These are phyloP conservation scores for Mustelus asterias DNA, from an alignment of 2,113 vertebrate genomes.

Conservation along the genomic window DNA sequence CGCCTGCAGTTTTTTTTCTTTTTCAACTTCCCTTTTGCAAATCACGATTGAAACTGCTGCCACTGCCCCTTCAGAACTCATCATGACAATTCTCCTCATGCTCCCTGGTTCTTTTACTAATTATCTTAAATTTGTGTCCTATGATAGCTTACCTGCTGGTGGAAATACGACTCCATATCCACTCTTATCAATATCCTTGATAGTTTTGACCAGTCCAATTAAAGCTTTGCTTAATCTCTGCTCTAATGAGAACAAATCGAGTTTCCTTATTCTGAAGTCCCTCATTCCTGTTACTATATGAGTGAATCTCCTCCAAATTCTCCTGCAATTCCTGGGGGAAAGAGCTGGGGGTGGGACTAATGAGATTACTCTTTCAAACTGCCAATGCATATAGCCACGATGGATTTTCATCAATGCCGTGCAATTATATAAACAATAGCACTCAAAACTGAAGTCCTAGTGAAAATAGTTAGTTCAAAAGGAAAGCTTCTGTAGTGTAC, in stretches of 20 bases:
- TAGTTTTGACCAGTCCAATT: neutral
- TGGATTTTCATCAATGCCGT: too few species aligned
- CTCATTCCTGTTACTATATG: neutral
- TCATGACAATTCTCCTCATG: neutral
- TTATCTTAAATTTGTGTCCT: neutral
- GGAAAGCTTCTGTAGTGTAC: neutral
- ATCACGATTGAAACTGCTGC: neutral
- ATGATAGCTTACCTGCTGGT: neutral
- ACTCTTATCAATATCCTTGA: neutral
- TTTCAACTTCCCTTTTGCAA: neutral
- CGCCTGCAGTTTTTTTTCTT: too few species aligned
- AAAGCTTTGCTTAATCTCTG: neutral
- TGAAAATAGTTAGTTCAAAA: too few species aligned
- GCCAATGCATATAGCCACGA: too few species aligned
- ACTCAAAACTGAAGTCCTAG: too few species aligned
- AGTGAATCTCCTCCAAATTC: neutral
- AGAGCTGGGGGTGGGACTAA: too few species aligned
- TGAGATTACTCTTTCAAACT: too few species aligned
- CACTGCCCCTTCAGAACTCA: neutral
- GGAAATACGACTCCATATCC: neutral
- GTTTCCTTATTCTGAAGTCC: neutral
- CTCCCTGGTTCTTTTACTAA: neutral
- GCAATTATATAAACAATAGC: too few species aligned
- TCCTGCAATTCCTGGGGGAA: neutral
- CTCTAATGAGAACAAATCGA: neutral